Base-by-base conservation (phyloP, 2,113 vertebrate species). In the Pardalotus punctatus region DNA sequence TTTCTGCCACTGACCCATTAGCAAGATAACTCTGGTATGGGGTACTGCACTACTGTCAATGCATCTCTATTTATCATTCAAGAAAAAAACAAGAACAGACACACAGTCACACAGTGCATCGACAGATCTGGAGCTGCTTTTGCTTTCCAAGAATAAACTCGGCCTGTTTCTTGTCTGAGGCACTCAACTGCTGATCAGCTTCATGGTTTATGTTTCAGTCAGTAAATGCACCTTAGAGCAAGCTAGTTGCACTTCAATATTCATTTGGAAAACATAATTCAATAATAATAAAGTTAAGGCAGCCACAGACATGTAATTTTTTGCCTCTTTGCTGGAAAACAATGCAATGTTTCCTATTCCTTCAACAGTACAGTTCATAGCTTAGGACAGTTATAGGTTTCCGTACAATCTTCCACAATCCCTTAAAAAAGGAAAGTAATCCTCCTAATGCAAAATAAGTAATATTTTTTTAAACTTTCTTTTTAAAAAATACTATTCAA, bases 1-100 rank as follows among this genome's bases (percentile, higher is more conserved):
- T 77, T 94, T 94, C 92, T 95, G 74, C 67, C 64, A 56, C 60
- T 90, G 54, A 83, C 71, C 38, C 79, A 88, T 90, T 95, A 86
- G 27, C 28, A 71, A 88, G 93, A 94, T 94, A 94, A 88, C 51
- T 90, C 82, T 90, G 27, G 51, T 71, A 77, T 72, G 28, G 13
- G 10, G 19, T 73, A 66, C n/a, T 83, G 47, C 43, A 43, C 71
- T 82, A 28, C 54, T 92, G 74, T 93, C 81, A 88, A 0, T 70
- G 27, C 4, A 43, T n/a, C 33, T 81, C 58, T 47, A 43, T 82
- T 57, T 64, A 60, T 96, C 84, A 73, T 78, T 81, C 24, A 73
- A 51, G 35, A 60, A 67, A 67, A 84, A 78, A 78, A 7, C 29
- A 50, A 43, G 65, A 53, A 45, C 35, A 82, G 80, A 27, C 29